Evolutionary conservation across 1,140 invertebrate genomes (phyloP).

Genomic region (Drosophila eugracilis): DNA sequence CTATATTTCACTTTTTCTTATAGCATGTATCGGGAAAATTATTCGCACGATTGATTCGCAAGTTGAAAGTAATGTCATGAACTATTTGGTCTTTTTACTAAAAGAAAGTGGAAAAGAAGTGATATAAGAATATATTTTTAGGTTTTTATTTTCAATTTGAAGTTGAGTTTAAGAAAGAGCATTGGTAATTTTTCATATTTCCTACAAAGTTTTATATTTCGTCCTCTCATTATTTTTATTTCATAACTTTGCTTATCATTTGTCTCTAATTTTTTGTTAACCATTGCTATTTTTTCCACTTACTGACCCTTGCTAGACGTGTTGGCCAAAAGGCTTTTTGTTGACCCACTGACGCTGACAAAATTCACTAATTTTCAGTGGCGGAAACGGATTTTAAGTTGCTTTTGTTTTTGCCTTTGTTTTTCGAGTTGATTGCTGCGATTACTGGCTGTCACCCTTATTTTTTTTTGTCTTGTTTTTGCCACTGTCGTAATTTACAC

Average conservation of each 20-base stretch:
- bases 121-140: not conserved
- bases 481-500: conserved; percentile 67
- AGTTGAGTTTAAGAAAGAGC: too few relatives aligned
- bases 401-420: conserved; percentile 42
- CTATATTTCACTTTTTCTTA: not conserved
- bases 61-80: not conserved
- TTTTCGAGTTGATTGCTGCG: conserved; percentile 59
- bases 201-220: not conserved
- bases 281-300: conserved; percentile 7
- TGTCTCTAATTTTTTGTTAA: not conserved
- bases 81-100: not conserved
- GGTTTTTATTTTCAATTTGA: too few relatives aligned
- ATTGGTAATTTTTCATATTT: too few relatives aligned
- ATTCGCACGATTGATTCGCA: conserved; percentile 5
- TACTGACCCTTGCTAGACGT: not conserved
- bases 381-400: conserved; percentile 48
- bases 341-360: conserved; percentile 43
- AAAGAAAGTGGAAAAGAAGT: not conserved
- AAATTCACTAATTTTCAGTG: conserved; percentile 62
- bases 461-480: conserved; percentile 4
- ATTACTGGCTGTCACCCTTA: conserved; percentile 56
- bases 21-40: not conserved
- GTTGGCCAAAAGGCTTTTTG: conserved; percentile 38
- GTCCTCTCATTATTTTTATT: conserved; percentile 17
- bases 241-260: not conserved